Evolutionary conservation across 2,888 invertebrate species (phyloP), one percentile per base, ranked within the genome.

Genomic region (Dasysyrphus tricinctus): DNA sequence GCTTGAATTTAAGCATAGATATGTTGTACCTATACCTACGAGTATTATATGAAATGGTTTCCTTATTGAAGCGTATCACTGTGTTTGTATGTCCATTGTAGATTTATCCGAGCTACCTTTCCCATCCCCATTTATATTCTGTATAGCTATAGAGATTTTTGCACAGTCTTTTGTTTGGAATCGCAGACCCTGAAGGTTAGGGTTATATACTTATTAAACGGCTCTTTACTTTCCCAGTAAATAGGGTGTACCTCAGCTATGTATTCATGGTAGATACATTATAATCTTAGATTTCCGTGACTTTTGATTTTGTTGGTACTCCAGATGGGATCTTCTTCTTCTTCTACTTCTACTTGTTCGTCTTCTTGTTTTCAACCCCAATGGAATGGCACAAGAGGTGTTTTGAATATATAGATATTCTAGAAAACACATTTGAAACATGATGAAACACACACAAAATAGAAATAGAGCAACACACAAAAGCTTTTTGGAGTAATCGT

Each of bases 31-130:
- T 59, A 6, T 37, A 32, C 7, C 32, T 32, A 6, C 54, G 54
- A 14, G 29, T 32, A 85, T n/a, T n/a, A 70, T 65, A 54, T 69
- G 74, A 24, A 69, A 78, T 74, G 77, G 42, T 14, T 86, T 82
- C 86, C 86, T 82, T 82, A 72, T 82, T 78, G 74, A 59, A 82
- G 82, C 86, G 79, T 82, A 82, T 86, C 69, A 69, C 86, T 86
- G 82, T 86, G 86, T 86, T 72, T 86, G 78, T 86, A 65, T 86
- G 86, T 86, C 78, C 75, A 79, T 86, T 78, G 81, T 63, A 59
- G 78, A 74, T 78, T 69, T 57, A 51, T 67, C 56, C 54, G 44
- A 24, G 16, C 65, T 63, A 29, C 70, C n/a, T 63, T 51, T 51
- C 57, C 16, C 57, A 72, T 39, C 8, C 59, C 19, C 24, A 24